Base-by-base conservation (phyloP, 1,140 invertebrate species). In the Himalopsyche phryganea region DNA sequence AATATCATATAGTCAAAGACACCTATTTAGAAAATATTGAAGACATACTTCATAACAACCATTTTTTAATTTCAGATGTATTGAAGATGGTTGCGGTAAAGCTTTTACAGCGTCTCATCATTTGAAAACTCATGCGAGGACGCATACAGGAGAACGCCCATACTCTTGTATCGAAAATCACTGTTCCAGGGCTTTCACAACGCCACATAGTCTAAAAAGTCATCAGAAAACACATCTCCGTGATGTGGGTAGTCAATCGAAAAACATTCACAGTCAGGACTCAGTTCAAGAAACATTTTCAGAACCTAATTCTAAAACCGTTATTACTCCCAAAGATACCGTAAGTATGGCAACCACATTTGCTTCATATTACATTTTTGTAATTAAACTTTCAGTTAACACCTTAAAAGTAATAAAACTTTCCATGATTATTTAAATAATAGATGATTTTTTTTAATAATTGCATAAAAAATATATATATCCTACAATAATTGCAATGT, bases 101-200 rank as follows among this genome's bases (percentile, higher is more conserved):
- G 86, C 91, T 0, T 97, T 98, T 72, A 91, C 91, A 6, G 92
- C 92, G 13, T 94, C 91, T 41, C 94, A 96, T 79, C 94, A 97
- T 74, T 75, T 97, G 35, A 96, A 96, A 79, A 92, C 89, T 1
- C 92, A 94, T 69, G 80, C 77, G 42, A 74, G 86, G 57, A 88
- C 86, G 18, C 88, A 91, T 68, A 78, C 79, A 32, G 88, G 87
- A 2, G 85, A 90, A 72, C 82, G 85, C 57, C 90, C 90, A 1
- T 92, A 91, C 73, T 80, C 83, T 9, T 94, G 91, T 74, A 79
- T 82, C 45, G 81, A 85, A 50, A 75, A 78, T 15, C 82, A 83
- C 57, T 94, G 91, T 71, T 81, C 82, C 47, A 86, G 88, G 66
- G 81, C 87, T 0, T 94, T 94, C 71, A 85, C 88, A 2, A 91